Percentiles rank a stretch among this genome's conserved stretches.
Conservation (phyloP, 2,113 vertebrate species). For the Cebidichthys violaceus region DNA sequence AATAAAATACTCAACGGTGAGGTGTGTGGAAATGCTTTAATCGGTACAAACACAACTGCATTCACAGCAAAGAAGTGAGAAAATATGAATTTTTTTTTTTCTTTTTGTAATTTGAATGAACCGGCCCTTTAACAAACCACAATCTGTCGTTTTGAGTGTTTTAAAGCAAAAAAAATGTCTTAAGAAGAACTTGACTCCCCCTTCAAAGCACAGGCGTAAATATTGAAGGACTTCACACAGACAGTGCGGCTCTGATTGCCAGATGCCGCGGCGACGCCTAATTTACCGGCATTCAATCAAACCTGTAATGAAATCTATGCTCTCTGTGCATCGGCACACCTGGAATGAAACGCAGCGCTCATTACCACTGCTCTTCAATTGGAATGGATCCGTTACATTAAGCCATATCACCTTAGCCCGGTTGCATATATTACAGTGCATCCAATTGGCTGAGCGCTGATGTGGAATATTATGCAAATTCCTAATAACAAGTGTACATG, state of each 20-base stretch:
- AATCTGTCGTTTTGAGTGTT: background rate
- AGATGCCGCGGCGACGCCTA: constrained; percentile 47
- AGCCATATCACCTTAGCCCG: constrained; percentile 50
- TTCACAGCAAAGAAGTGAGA: background rate
- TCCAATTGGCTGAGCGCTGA: constrained; percentile 72
- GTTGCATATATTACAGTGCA: constrained; percentile 64
- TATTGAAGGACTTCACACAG: constrained; percentile 21
- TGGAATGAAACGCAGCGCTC: constrained; percentile 61
- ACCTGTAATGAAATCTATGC: constrained; percentile 64
- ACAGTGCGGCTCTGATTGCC: constrained; percentile 42
- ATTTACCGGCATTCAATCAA: constrained; percentile 65
- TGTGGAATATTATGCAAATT: constrained; percentile 80
- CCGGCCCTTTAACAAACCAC: constrained; percentile 2
- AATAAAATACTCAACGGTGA: background rate
- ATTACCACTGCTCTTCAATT: constrained; percentile 60
- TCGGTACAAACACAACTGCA: background rate
- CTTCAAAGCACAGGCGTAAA: constrained; percentile 32
- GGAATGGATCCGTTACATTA: constrained; percentile 64
- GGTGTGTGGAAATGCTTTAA: background rate
- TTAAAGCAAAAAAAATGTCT: constrained; percentile 9
- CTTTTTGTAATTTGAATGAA: constrained; percentile 12
- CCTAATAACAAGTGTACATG: constrained; percentile 78
- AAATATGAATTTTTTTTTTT: background rate
- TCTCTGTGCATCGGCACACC: constrained; percentile 63
- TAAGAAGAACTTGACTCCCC: constrained; percentile 11